A percentile compares a stretch with the other conserved stretches of the same genome.
Conservation (phyloP, 2,888 invertebrate species). For the Cerastis leucographa region DNA sequence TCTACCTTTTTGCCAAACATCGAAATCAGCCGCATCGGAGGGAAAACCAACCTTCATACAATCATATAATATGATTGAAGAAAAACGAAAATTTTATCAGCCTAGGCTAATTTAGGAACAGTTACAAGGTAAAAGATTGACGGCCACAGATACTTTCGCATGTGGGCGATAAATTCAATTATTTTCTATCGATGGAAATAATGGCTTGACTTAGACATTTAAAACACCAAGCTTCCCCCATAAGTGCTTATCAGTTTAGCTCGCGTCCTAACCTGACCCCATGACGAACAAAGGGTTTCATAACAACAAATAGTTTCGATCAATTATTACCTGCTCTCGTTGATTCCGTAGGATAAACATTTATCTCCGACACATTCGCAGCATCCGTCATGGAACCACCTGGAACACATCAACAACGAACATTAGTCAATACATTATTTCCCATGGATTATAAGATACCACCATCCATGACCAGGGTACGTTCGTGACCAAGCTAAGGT, state of each 20-base stretch:
- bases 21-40: not conserved
- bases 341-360: slow-evolving; percentile 97
- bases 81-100: no score
- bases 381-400: slow-evolving; percentile 99
- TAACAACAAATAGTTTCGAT: not conserved
- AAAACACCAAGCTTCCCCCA: no score
- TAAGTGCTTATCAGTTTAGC: no score
- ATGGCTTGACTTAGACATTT: no score
- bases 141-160: no score
- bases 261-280: not conserved
- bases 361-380: slow-evolving; percentile 97
- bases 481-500: not conserved
- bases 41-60: no score
- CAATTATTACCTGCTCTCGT: slow-evolving; percentile 93
- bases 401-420: slow-evolving; percentile 83
- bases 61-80: no score
- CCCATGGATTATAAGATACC: not conserved
- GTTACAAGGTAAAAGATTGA: no score
- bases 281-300: not conserved
- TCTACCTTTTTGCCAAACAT: not conserved
- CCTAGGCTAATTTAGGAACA: no score
- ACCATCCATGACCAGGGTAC: not conserved
- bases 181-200: no score
- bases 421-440: slow-evolving; percentile 1
- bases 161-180: not conserved